These are phyloP conservation scores for Trissonchulus latispiculum DNA, from an alignment of 2,888 invertebrate species.

Conservation along the genomic window DNA sequence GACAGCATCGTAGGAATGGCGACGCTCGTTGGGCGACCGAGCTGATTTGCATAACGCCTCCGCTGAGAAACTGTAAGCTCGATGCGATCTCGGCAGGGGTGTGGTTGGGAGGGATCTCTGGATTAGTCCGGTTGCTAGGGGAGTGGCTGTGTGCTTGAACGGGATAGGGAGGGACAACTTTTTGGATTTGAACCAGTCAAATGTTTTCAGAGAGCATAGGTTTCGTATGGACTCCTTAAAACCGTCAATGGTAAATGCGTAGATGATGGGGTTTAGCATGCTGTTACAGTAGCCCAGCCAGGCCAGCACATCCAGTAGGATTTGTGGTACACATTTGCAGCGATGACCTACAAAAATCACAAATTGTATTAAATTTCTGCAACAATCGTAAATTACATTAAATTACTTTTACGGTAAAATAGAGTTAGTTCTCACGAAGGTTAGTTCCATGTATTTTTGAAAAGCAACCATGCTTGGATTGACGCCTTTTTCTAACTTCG, in stretches of 20 bases:
- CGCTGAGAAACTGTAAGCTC: not conserved
- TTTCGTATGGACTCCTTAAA: conserved; percentile 25
- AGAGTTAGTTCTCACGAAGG: no score
- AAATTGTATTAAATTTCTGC: no score
- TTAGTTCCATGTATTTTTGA: no score
- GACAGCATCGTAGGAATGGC: not conserved
- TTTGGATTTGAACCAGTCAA: conserved; percentile 15
- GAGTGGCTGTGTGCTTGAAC: no score
- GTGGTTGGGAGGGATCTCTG: not conserved
- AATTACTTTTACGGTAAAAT: no score
- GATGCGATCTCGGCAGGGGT: not conserved
- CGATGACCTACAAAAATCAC: conserved; percentile 37
- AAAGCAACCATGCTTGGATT: no score
- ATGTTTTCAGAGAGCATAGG: not conserved
- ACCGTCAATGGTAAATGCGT: conserved; percentile 43
- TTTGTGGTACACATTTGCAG: conserved; percentile 37
- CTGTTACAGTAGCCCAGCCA: conserved; percentile 44
- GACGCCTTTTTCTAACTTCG: no score
- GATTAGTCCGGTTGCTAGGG: not conserved
- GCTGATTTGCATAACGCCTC: no score
- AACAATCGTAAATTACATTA: no score
- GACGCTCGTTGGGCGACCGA: not conserved
- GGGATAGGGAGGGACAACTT: no score
- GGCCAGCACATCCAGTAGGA: conserved; percentile 40
- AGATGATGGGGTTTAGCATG: conserved; percentile 39